phyloP scores from a whole-genome alignment of 2,888 invertebrate genomes.

The Drosophila infuscata region DNA sequence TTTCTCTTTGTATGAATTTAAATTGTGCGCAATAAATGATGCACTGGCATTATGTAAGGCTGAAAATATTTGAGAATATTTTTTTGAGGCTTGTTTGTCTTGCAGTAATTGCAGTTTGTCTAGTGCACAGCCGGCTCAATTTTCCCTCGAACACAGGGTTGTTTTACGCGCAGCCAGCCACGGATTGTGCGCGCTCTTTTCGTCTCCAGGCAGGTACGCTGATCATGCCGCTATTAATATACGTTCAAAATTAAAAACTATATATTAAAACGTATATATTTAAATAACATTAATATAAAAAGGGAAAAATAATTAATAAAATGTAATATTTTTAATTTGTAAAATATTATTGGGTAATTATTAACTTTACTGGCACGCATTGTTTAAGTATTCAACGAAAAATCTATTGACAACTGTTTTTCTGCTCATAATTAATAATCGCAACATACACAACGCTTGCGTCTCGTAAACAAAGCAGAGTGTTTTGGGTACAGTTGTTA shows the following conservation, averaged over 20 bases:
- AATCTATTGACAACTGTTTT: not conserved
- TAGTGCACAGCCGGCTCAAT: slow-evolving; percentile 32
- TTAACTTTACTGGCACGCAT: not conserved
- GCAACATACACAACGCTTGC: slow-evolving; percentile 5
- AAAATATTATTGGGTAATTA: not conserved
- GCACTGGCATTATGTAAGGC: slow-evolving; percentile 21
- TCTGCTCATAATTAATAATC: slow-evolving; percentile 6
- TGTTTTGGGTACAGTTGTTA: slow-evolving; percentile 40
- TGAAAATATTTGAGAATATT: slow-evolving; percentile 5
- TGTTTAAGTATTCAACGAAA: not conserved
- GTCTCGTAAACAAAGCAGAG: slow-evolving; percentile 31
- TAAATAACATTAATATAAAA: not conserved
- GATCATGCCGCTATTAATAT: not conserved
- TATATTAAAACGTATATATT: not conserved
- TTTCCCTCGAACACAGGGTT: slow-evolving; percentile 43
- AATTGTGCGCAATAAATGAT: not conserved
- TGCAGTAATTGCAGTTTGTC: slow-evolving; percentile 9
- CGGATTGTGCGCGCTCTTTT: slow-evolving; percentile 35
- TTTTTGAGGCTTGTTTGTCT: not conserved
- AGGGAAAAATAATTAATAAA: not conserved
- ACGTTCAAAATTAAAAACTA: not conserved
- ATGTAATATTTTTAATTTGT: not conserved
- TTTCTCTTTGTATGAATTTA: not conserved
- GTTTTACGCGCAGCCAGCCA: slow-evolving; percentile 32
- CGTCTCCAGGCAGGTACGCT: slow-evolving; percentile 5